These are phyloP conservation scores for Nycteola revayana DNA, from an alignment of 2,888 invertebrate genomes.

Conservation along the genomic window DNA sequence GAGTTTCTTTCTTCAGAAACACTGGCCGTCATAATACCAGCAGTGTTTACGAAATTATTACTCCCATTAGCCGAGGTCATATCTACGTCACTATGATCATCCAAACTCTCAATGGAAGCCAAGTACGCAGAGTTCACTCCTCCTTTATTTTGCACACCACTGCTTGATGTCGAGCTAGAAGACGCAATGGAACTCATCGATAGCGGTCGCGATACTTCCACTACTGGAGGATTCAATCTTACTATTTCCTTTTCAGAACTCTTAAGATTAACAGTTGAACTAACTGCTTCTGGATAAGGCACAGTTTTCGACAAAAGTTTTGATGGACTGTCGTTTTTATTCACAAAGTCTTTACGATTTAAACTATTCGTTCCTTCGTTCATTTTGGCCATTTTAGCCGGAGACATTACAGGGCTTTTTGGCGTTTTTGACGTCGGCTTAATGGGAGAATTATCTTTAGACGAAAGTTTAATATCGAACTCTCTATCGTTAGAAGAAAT, in stretches of 20 bases:
- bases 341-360: conserved; percentile 61
- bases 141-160: conserved; percentile 83
- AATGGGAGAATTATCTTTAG: conserved; percentile 65
- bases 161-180: conserved; percentile 85
- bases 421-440: conserved; percentile 51
- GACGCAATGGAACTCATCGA: conserved; percentile 91
- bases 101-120: conserved; percentile 93
- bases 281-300: conserved; percentile 64
- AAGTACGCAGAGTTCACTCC: conserved; percentile 89
- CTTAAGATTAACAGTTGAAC: conserved; percentile 73
- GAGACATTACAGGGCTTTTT: conserved; percentile 50
- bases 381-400: conserved; percentile 54
- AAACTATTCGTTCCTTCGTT: conserved; percentile 62
- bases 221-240: conserved; percentile 77
- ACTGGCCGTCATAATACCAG: conserved; percentile 58
- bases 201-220: conserved; percentile 84
- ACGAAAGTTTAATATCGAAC: conserved; percentile 69
- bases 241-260: conserved; percentile 64
- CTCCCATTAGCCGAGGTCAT: conserved; percentile 74
- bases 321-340: conserved; percentile 46
- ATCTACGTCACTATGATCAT: conserved; percentile 89
- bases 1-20: conserved; percentile 58
- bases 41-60: conserved; percentile 66
- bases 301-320: conserved; percentile 59
- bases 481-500: conserved; percentile 76